Conservation (phyloP, 2,113 vertebrate species). For the Sciurus niger region DNA sequence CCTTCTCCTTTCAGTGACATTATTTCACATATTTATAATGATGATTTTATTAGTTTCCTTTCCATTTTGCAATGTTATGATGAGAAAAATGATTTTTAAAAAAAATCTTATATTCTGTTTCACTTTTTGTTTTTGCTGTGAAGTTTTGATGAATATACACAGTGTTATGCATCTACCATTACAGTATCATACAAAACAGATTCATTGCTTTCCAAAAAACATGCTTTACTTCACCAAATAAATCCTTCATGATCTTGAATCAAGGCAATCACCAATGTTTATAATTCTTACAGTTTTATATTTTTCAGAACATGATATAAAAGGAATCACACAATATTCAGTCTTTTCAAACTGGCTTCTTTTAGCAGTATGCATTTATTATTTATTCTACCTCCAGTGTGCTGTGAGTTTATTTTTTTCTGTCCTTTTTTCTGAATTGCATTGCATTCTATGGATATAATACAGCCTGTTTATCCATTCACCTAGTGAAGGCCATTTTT, state of each 20-base stretch:
- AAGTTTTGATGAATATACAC: background rate
- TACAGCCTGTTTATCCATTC: background rate
- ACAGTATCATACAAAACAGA: background rate
- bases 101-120: background rate
- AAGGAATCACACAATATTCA: background rate
- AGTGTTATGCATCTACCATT: background rate
- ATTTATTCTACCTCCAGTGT: background rate
- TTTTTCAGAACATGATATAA: background rate
- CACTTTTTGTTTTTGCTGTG: background rate
- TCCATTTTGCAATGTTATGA: background rate
- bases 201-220: background rate
- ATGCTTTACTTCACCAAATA: background rate
- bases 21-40: background rate
- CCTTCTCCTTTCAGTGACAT: background rate
- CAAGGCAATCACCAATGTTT: background rate
- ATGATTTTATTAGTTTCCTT: conserved; percentile 6
- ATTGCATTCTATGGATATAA: background rate
- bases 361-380: background rate
- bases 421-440: background rate
- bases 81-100: background rate
- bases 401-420: background rate
- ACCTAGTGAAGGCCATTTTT: background rate
- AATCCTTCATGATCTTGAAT: background rate
- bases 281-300: background rate
- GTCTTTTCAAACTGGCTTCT: background rate